These are phyloP conservation scores for Diadophis punctatus DNA, from an alignment of 2,113 vertebrate genomes.

Conservation along the genomic window DNA sequence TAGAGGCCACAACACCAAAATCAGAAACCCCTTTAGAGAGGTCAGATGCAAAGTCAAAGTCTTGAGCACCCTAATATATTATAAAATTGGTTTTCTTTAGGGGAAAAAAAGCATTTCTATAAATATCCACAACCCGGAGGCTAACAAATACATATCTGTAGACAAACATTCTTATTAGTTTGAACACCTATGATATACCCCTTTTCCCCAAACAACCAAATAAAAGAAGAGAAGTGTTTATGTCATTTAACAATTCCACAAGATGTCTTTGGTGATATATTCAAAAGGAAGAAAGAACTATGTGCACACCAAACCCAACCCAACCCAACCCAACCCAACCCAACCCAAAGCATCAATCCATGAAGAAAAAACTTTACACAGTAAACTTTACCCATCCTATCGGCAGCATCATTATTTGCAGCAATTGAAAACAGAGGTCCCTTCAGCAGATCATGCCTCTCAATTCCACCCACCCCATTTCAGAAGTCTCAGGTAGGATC, in stretches of 20 bases:
- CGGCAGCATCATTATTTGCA: rapidly evolving
- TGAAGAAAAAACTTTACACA: not conserved
- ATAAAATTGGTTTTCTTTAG: not conserved
- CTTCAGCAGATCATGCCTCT: not conserved
- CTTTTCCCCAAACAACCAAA: not conserved
- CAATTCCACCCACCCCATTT: not conserved
- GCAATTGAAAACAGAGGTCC: not conserved
- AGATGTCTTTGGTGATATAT: slow-evolving; percentile 54
- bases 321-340: not conserved
- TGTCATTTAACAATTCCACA: not conserved
- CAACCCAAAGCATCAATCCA: not conserved
- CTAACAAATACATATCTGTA: not conserved
- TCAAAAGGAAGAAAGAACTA: not conserved
- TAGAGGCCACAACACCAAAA: not conserved
- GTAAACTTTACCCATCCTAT: rapidly evolving
- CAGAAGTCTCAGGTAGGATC: not conserved
- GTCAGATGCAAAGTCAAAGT: slow-evolving; percentile 40
- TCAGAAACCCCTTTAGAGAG: slow-evolving; percentile 49
- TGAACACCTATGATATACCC: not conserved
- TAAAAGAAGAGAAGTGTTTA: slow-evolving; percentile 24
- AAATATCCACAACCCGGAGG: not conserved
- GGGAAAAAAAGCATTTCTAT: not conserved
- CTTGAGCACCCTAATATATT: slow-evolving; percentile 8
- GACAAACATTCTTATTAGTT: slow-evolving; percentile 38
- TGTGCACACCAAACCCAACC: too few species aligned